Conservation (phyloP, 2,113 vertebrate genomes). For the Crypturellus undulatus region DNA sequence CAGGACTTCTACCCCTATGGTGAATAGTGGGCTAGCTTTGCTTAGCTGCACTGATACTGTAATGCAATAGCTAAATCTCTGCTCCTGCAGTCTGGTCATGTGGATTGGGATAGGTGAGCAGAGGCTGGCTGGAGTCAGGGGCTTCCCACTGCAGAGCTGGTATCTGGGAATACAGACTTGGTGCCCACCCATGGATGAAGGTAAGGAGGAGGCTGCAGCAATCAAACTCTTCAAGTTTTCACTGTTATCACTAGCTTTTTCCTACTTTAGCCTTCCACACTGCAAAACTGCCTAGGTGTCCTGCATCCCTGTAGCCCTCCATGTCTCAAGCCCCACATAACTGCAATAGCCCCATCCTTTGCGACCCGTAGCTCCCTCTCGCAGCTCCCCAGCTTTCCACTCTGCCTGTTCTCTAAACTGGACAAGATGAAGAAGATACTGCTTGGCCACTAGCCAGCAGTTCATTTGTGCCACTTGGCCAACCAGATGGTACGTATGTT, state of each 20-base stretch:
- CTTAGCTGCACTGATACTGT: neutral
- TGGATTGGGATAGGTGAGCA: neutral
- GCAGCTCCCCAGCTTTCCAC: neutral
- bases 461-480: neutral
- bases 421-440: neutral
- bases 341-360: neutral
- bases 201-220: neutral
- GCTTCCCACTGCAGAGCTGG: neutral
- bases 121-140: neutral
- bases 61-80: neutral
- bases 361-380: neutral
- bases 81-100: neutral
- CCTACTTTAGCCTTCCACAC: neutral
- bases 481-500: fast-evolving
- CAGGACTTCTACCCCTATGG: neutral
- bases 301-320: neutral
- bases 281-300: neutral
- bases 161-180: neutral
- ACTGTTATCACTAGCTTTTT: neutral
- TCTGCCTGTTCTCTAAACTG: neutral
- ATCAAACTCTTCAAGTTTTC: neutral
- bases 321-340: fast-evolving
- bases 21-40: neutral
- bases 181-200: neutral
- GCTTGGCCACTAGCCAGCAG: neutral